phyloP scores from a whole-genome alignment of 1,140 invertebrate genomes.

The Plectrocnemia conspersa region DNA sequence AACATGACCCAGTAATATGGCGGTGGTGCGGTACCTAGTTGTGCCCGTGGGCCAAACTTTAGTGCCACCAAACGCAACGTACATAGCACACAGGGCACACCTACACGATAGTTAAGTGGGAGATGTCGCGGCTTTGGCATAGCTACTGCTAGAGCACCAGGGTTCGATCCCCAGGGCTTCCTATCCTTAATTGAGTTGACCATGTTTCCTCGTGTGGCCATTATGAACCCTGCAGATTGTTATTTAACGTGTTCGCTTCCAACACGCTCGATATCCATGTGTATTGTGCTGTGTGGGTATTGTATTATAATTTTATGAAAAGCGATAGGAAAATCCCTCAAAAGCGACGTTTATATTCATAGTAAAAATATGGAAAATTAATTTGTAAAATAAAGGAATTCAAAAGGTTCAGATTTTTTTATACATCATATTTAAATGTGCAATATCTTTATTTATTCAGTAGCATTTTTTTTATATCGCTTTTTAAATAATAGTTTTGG shows the following conservation, averaged over 20 bases:
- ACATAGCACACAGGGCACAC: not conserved
- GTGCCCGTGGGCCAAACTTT: slow-evolving; percentile 6
- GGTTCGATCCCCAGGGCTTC: slow-evolving; percentile 11
- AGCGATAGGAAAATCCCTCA: too few relatives aligned
- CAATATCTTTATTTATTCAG: too few relatives aligned
- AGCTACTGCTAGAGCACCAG: not conserved
- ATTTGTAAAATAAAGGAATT: too few relatives aligned
- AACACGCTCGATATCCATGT: not conserved
- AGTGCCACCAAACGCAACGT: not conserved
- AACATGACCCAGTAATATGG: too few relatives aligned
- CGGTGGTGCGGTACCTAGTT: not conserved
- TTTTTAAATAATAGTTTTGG: too few relatives aligned
- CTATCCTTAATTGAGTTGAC: slow-evolving; percentile 27
- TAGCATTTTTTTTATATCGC: too few relatives aligned
- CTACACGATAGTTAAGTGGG: slow-evolving; percentile 11
- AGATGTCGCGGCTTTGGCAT: slow-evolving; percentile 14
- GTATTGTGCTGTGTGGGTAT: too few relatives aligned
- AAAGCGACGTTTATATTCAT: too few relatives aligned
- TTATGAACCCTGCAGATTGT: slow-evolving; percentile 9
- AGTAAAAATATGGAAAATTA: too few relatives aligned
- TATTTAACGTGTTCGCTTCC: slow-evolving; percentile 12
- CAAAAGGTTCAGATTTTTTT: too few relatives aligned
- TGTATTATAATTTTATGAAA: too few relatives aligned
- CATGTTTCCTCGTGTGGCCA: slow-evolving; percentile 18
- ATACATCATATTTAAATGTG: too few relatives aligned